Base-by-base conservation (phyloP, 2,797 vertebrate genomes). In the Sebastes wilsoni region DNA sequence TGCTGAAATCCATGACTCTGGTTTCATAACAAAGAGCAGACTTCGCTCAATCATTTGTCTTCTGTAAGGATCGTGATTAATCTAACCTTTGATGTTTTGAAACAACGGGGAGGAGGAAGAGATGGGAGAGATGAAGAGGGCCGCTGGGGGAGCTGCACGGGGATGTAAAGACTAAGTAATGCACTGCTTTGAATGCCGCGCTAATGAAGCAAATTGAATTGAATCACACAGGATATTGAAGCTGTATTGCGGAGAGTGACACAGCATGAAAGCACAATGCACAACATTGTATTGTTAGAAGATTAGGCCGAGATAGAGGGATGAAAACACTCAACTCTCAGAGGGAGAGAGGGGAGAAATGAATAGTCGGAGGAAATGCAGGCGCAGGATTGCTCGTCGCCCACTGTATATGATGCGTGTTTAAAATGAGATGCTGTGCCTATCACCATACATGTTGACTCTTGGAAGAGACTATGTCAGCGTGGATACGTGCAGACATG, bases 201-300 rank as follows among this genome's bases (percentile, higher is more conserved):
- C 79, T 92, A 92, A 93, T 91, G 85, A 92, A 89, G 69, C 66
- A 80, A 84, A 91, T 90, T 89, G 69, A 90, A 93, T 79, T 65
- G 74, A 89, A 86, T 90, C 83, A 59, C 71, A 32, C 75, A 65
- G 79, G 80, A 91, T 84, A 87, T 83, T 70, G 73, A 81, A 73
- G 81, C 69, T 72, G 79, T 18, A 81, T 71, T 54, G 71, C 4
- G 0, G 8, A 62, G 77, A 68, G 65, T 58, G 73, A 90, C 55
- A 18, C 80, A 71, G 81, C 80, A 65, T 42, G 84, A n/a, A 23
- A 65, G 73, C 74, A 38, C 55, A 54, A 81, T 46, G 70, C 74
- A 67, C 65, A 56, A 70, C 52, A 55, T 61, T 66, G 30, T 22
- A 62, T 49, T 59, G 72, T 49, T 77, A 32, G 38, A 71, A 83